A percentile compares a stretch with the other conserved stretches of the same genome.
Conservation (phyloP, 2,888 invertebrate genomes). For the Drosophila prolongata region DNA sequence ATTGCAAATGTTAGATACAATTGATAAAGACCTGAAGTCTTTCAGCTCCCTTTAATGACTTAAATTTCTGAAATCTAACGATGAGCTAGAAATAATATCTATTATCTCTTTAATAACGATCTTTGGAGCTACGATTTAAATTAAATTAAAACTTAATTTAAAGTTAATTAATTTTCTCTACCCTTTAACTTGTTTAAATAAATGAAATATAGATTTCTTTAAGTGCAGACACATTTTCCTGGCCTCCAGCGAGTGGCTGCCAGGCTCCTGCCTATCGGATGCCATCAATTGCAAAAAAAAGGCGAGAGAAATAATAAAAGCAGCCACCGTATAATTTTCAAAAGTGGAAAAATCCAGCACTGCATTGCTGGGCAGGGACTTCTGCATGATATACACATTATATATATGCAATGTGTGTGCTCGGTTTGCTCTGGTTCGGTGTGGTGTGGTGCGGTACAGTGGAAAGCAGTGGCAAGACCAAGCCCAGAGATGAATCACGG, state of each 20-base stretch:
- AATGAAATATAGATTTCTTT: too few species aligned
- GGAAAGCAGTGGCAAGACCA: conserved; percentile 38
- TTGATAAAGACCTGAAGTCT: too few species aligned
- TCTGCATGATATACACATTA: conserved; percentile 15
- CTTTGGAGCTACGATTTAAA: too few species aligned
- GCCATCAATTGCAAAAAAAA: conserved; percentile 71
- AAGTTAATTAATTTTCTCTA: too few species aligned
- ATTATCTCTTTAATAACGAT: too few species aligned
- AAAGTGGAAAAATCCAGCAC: conserved; percentile 70
- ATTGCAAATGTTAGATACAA: too few species aligned
- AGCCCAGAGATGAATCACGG: conserved; percentile 34
- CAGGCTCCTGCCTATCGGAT: conserved; percentile 74
- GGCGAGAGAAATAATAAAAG: conserved; percentile 42
- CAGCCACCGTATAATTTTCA: conserved; percentile 76
- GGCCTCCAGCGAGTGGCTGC: conserved; percentile 34
- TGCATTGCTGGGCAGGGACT: conserved; percentile 47
- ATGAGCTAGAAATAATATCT: too few species aligned
- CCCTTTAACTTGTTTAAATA: too few species aligned
- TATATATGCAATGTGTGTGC: conserved; percentile 39
- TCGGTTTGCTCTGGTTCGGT: conserved; percentile 31
- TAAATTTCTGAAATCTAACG: too few species aligned
- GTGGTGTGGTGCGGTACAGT: conserved; percentile 50
- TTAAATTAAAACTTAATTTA: too few species aligned
- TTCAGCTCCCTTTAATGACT: too few species aligned
- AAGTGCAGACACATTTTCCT: conserved; percentile 38